Base-by-base conservation (phyloP, 2,113 vertebrate genomes). In the Otocyon megalotis region DNA sequence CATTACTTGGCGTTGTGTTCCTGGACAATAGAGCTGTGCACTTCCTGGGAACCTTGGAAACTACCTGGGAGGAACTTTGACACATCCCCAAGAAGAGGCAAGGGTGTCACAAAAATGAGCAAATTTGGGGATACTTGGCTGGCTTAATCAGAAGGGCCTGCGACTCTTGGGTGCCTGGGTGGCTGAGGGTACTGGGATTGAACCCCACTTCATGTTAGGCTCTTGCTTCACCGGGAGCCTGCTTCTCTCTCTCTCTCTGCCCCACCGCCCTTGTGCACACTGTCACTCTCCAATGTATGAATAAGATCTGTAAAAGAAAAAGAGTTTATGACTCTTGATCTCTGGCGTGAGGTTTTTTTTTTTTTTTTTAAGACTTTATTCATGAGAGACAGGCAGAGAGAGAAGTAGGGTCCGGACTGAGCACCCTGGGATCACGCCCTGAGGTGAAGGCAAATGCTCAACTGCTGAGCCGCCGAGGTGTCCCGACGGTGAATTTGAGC, bases 21-120 rank as follows among this genome's bases (percentile, higher is more conserved):
- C 99, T 98, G 99, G 99, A 99, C 97, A 99, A 99, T 98, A 99
- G 99, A 98, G 48, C 98, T 95, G 93, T 98, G 92, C 15, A 0
- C 92, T 98, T 99, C 79, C 98, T 98, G 99, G 99, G 98, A 98
- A 98, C 98, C 63, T 96, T 96, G 94, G 98, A 98, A 62, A 96
- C 97, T n/a, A 96, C 97, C 98, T 81, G 98, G 98, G 8, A 99
- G 99, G 97, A 99, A 99, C 97, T 99, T 99, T 3, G 99, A 99
- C 1, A 98, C 99, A 54, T 99, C 99, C 0, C 99, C 99, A 16
- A 98, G 99, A 56, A 97, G 99, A 92, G 99, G 99, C 2, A 98
- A n/a, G 99, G 94, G 99, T 99, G 13, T 99, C 99, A 24, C 99
- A 99, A 5, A 99, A 99, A 98, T 99, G 97, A 99, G 99, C 98